These are phyloP conservation scores for Neocrepidodera transversa DNA, from an alignment of 2,888 invertebrate genomes.

Conservation along the genomic window DNA sequence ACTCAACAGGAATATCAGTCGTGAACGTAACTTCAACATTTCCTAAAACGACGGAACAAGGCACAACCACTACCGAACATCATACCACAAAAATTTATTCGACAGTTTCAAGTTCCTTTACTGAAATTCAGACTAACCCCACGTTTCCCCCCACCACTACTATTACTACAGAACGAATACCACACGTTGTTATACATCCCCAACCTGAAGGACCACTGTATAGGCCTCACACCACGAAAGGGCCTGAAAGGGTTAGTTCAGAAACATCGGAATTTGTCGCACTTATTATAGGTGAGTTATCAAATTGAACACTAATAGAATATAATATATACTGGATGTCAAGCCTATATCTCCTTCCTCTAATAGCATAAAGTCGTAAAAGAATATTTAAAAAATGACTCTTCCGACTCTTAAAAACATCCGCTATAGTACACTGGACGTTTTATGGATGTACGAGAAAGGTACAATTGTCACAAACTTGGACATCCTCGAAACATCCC, in stretches of 20 bases:
- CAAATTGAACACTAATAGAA: too few species aligned
- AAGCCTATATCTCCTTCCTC: too few species aligned
- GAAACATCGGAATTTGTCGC: constrained; percentile 78
- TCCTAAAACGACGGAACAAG: constrained; percentile 23
- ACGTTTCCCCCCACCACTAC: constrained; percentile 22
- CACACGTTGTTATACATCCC: constrained; percentile 20
- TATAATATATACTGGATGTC: too few species aligned
- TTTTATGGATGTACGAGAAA: too few species aligned
- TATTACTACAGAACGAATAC: constrained; percentile 30
- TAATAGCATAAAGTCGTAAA: too few species aligned
- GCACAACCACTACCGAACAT: constrained; percentile 28
- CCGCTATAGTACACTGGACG: too few species aligned
- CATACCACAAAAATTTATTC: constrained; percentile 35
- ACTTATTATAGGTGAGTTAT: constrained; percentile 71
- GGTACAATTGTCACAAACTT: too few species aligned
- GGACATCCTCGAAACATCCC: too few species aligned
- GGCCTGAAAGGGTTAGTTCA: constrained; percentile 66
- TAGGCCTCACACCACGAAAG: constrained; percentile 49
- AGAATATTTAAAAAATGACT: too few species aligned
- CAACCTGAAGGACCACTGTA: constrained; percentile 20
- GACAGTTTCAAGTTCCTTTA: constrained; percentile 26
- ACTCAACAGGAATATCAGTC: background rate
- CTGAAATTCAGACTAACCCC: constrained; percentile 32
- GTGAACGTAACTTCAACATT: constrained; percentile 20
- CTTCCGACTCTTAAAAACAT: too few species aligned